A percentile compares a stretch with the other conserved stretches of the same genome.
phyloP scores from a whole-genome alignment of 1,140 invertebrate genomes.

The Metaphire vulgaris region DNA sequence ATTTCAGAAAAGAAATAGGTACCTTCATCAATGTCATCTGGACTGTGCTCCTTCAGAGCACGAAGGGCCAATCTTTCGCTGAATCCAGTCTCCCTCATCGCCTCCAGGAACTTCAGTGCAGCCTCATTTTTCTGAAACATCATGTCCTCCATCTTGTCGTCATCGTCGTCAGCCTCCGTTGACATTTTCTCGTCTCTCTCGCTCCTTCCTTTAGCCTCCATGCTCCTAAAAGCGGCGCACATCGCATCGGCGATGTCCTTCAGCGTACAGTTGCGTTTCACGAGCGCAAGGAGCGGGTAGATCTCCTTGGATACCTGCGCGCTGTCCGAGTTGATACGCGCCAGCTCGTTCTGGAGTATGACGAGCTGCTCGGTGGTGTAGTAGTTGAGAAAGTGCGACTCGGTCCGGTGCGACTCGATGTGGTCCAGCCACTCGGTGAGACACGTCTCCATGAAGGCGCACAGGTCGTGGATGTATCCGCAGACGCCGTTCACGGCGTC shows the following conservation, averaged over 20 bases:
- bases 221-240: conserved; percentile 31
- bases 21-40: conserved; percentile 31
- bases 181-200: conserved; percentile 14
- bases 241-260: conserved; percentile 34
- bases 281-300: conserved; percentile 35
- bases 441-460: conserved; percentile 42
- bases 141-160: neutral
- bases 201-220: no score
- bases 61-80: conserved; percentile 10
- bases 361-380: conserved; percentile 45
- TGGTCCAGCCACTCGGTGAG: conserved; percentile 39
- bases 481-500: conserved; percentile 25
- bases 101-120: conserved; percentile 28
- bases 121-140: conserved; percentile 5
- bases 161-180: conserved; percentile 6
- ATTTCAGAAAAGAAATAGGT: no score
- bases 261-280: conserved; percentile 34
- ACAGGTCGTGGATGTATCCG: conserved; percentile 35
- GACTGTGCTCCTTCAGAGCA: conserved; percentile 24
- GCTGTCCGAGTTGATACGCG: conserved; percentile 9
- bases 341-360: conserved; percentile 39
- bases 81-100: conserved; percentile 29
- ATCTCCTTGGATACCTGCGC: conserved; percentile 28
- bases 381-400: conserved; percentile 39
- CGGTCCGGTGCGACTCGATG: conserved; percentile 35